Base-by-base conservation (phyloP, 2,797 vertebrate species). In the Pempheris klunzingeri region DNA sequence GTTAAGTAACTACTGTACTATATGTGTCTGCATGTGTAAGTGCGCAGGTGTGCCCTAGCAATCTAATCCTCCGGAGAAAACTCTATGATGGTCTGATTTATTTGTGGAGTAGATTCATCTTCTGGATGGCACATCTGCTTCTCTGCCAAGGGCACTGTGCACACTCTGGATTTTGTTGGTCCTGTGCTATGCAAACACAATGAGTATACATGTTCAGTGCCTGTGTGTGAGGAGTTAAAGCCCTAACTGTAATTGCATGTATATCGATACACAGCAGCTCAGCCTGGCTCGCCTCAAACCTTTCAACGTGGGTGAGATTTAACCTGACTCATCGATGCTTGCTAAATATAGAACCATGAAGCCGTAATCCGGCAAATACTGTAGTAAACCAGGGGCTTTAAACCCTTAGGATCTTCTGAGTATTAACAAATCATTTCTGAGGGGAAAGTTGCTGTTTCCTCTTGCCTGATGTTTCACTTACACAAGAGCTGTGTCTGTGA, bases 11-110 rank as follows among this genome's bases (percentile, higher is more conserved):
- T n/a, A 63, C 69, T 75, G 66, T 68, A 85, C 72, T 83, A 77
- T 80, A 74, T 80, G 65, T 65, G 54, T 75, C 49, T 83, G 64
- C 50, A 59, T 81, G 70, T 85, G 69, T 83, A 67, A 78, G 87
- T 74, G 57, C 83, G 78, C 93, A 93, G 92, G 91, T 94, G 93
- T 92, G 91, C 81, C 89, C 91, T 80, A 88, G 90, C 88, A 90
- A 92, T 71, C 38, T 58, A 91, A 90, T 87, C 84, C 92, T 74
- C 90, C 1, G 11, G 91, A 82, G 86, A 28, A 78, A 77, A 60
- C 53, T 70, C 63, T 49, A 49, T 52, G 70, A 87, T 83, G 79
- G 80, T 86, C 86, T 87, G 83, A 89, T 93, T 88, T 91, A 93
- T 92, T 91, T 90, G 89, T 83, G 74, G 91, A 90, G 82, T 82